Percentiles rank a stretch among this genome's conserved stretches.
phyloP scores from a whole-genome alignment of 2,113 vertebrate genomes.

The Alexandromys fortis region DNA sequence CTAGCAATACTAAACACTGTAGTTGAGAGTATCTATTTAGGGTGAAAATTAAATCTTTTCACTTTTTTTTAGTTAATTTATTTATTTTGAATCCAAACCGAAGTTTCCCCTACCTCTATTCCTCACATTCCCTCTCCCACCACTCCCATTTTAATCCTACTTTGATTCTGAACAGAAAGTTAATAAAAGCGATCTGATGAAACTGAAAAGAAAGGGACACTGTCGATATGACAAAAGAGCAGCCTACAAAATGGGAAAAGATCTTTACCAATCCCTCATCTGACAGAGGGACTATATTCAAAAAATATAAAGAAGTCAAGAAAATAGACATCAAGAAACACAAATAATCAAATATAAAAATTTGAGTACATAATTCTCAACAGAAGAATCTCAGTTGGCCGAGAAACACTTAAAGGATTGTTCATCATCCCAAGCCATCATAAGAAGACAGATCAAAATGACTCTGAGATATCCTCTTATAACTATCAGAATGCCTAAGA shows the following conservation, averaged over 20 bases:
- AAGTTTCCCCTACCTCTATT: background rate
- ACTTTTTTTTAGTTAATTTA: background rate
- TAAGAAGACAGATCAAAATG: too few relatives aligned
- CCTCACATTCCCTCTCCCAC: background rate
- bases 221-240: background rate
- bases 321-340: background rate
- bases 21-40: background rate
- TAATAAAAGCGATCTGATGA: background rate
- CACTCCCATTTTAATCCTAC: background rate
- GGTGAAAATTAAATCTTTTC: background rate
- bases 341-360: background rate
- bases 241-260: background rate
- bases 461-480: too few relatives aligned
- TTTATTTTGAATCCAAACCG: background rate
- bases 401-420: too few relatives aligned
- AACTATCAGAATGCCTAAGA: too few relatives aligned
- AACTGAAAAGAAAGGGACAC: background rate
- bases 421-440: too few relatives aligned
- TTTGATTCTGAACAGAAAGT: background rate
- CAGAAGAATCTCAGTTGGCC: background rate
- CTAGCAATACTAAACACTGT: background rate
- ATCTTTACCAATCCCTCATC: background rate
- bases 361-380: background rate
- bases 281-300: background rate
- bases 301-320: background rate